Base-by-base conservation (phyloP, 2,797 vertebrate species). In the Eulemur rubriventer region DNA sequence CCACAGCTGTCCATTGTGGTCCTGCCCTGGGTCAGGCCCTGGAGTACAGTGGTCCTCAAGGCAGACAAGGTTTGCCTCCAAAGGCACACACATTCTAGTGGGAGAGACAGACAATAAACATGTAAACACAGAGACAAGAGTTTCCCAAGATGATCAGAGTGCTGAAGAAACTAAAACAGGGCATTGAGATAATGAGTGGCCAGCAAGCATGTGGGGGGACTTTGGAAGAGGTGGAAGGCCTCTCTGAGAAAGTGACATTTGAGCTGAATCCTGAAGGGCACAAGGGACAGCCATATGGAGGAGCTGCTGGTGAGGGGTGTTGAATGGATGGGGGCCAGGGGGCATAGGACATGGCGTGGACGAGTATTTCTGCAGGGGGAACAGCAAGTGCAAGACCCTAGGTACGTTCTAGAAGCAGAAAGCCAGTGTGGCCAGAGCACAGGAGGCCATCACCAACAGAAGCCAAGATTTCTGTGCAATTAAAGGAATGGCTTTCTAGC, bases 321-420 rank as follows among this genome's bases (percentile, higher is more conserved):
- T 76, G 30, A 65, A 38, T 61, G 59, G 48, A 73, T 20, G 9
- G 35, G 17, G 7, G 57, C 26, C 5, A 22, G 22, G 38, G 46
- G 33, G 22, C 17, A 22, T 50, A 38, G 93, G 73, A 70, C n/a
- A 26, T 12, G 38, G 30, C 2, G 18, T 78, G 63, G 63, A 57
- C 76, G 17, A 35, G 22, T 72, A 35, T 28, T 70, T 46, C 35
- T 55, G 76, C 83, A 81, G 16, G 14, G 17, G n/a, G 12, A 48
- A 80, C 18, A 79, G 86, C 52, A 81, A 87, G 73, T n/a, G 65
- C 38, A 75, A 79, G 55, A n/a, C 28, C 22, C 18, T 57, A 41
- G 20, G n/a, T 55, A 50, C 28, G n/a, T 91, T 94, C 94, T 75
- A 83, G 95, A 83, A 91, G 89, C 65, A 78, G 86, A 89, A 93